Base-by-base conservation (phyloP, 2,888 invertebrate genomes). In the Phymatocera aterrima region DNA sequence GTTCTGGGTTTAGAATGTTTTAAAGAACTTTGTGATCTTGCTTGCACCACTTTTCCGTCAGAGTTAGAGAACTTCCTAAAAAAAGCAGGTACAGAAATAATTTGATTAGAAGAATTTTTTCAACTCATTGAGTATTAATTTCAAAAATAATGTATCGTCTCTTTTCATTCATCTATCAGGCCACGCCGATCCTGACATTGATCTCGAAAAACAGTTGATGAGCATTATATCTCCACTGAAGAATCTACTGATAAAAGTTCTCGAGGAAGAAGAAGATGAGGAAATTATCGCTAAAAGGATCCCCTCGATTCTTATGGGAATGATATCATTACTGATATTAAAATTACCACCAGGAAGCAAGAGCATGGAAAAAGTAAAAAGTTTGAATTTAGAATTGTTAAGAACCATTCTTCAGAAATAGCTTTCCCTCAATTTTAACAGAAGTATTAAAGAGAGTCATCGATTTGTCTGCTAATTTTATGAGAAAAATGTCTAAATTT, bases 1-100 rank as follows among this genome's bases (percentile, higher is more conserved):
- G 84, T 93, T 70, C 86, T 91, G 1, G 93, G 93, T 77, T 81
- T 94, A 21, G 94, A 95, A 83, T 92, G 94, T 84, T 95, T 91
- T 90, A 93, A 87, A 81, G 89, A 83, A 88, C 91, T 87, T 64
- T 92, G 84, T 79, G 86, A 86, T 70, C 79, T 91, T 24, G 85
- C 92, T 72, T 89, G 87, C 77, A 85, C 85, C 0, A 77, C 78
- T 12, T 83, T 85, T 5, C 84, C 90, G 43, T 84, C 83, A 37
- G 90, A 91, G 82, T 85, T 93, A 3, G 79, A 87, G 5, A 82
- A 83, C 4, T 93, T 93, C 85, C 86, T 93, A 18, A 83, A 85
- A 70, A 84, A 85, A 81, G 86, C 91, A 57, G 89, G 93, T 93
- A 89, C 84, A n/a, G n/a, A n/a, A n/a, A n/a, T n/a, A n/a, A n/a